Base-by-base conservation (phyloP, 2,888 invertebrate genomes). In the Melolontha melolontha region DNA sequence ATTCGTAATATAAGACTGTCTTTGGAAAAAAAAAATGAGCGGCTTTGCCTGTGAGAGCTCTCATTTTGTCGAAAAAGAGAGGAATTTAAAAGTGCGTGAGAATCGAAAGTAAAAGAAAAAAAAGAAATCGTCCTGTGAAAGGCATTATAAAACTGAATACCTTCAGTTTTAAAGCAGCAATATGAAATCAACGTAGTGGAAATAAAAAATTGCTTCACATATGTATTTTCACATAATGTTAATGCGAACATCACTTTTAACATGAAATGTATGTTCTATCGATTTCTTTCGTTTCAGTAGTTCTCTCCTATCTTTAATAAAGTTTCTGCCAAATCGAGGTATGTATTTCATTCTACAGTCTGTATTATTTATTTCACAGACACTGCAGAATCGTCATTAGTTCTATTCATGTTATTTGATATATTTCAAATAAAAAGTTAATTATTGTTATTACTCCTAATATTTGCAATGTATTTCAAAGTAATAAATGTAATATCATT, bases 131-230 rank as follows among this genome's bases (percentile, higher is more conserved):
- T 42, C 44, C n/a, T 47, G 34, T 17, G 47, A 17, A 62, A 39
- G 34, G 47, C 47, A 62, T 62, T 34, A 2, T 47, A 49, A 44
- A 27, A 44, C 11, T 17, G 57, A 44, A 57, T 27, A 22, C 59
- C 34, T 62, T 29, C 16, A 62, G 44, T 62, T 42, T 47, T 62
- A 11, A 47, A 47, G 47, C 29, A 34, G 47, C 29, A 34, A 47
- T 47, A 62, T 62, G 47, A 62, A 47, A 47, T 62, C 59, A 62
- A 47, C 47, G 59, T 47, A 47, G 47, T 62, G 47, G 47, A 62
- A 47, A 22, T 62, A 47, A 62, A 29, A 49, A 62, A 39, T 62
- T 39, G 29, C 47, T 34, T 16, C 47, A 44, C 49, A 62, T 62
- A 62, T 62, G 39, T 62, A 47, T 62, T 29, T 34, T 49, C 17